Percentiles rank a stretch among this genome's conserved stretches.
These are phyloP conservation scores for Eupeodes corollae DNA, from an alignment of 1,140 invertebrate species.

Conservation along the genomic window DNA sequence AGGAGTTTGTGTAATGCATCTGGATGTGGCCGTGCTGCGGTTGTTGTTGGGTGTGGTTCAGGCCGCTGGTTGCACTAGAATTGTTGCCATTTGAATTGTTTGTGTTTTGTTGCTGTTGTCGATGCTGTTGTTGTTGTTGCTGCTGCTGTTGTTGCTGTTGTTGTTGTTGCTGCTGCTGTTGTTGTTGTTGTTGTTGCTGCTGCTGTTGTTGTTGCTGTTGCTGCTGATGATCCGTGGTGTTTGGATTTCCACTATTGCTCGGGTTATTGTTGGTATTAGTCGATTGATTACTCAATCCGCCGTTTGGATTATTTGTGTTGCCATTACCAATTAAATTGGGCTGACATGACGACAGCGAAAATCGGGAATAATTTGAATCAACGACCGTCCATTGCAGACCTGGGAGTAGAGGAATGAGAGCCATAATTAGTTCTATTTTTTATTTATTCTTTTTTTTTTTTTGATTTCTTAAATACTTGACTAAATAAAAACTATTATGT, in stretches of 20 bases:
- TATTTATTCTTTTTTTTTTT: too few relatives aligned
- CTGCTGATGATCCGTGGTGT: slow-evolving; percentile 20
- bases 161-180: slow-evolving; percentile 22
- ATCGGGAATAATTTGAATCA: slow-evolving; percentile 53
- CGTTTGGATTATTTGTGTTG: slow-evolving; percentile 19
- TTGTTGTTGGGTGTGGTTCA: not conserved
- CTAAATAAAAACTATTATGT: too few relatives aligned
- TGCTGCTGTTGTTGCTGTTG: slow-evolving; percentile 22
- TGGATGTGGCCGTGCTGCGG: slow-evolving; percentile 9
- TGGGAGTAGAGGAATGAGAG: slow-evolving; percentile 42
- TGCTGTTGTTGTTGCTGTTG: slow-evolving; percentile 9
- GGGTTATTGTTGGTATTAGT: slow-evolving; percentile 22
- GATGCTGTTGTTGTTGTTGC: slow-evolving; percentile 23
- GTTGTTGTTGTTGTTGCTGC: slow-evolving; percentile 17
- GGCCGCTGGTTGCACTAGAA: too few relatives aligned
- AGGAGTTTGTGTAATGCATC: slow-evolving; percentile 14
- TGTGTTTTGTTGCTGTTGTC: slow-evolving; percentile 14
- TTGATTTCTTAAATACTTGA: too few relatives aligned
- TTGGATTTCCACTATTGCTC: slow-evolving; percentile 31
- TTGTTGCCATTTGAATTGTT: not conserved
- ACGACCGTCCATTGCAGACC: slow-evolving; percentile 59
- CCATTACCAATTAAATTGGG: slow-evolving; percentile 41
- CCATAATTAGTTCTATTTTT: too few relatives aligned
- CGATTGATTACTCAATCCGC: slow-evolving; percentile 10
- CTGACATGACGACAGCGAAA: slow-evolving; percentile 48